Evolutionary conservation across 64 coral and sea anemone species (phyloP), one percentile per base, ranked within the genome.

Genomic region (Trachythela sp.): DNA sequence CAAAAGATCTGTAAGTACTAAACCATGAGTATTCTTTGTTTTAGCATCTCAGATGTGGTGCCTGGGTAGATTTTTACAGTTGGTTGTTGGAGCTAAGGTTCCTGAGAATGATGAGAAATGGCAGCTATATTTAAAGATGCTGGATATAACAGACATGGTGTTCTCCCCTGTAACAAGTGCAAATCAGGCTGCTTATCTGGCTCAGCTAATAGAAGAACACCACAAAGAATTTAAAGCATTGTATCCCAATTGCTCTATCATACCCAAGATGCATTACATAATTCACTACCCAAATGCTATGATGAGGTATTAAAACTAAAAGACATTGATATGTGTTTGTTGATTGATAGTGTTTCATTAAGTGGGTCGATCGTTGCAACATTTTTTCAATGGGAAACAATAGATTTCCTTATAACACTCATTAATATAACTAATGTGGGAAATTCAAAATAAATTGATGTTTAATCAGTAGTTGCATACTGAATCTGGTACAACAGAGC

Each of bases 201-300:
- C 76, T 32, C 88, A 54, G 2, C 13, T 95, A 10, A 90, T 92
- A 24, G 50, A 84, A 77, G 91, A 95, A 37, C 88, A 90, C 31
- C 85, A 89, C 32, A 36, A 2, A 0, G 58, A 70, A 83, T 95
- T 95, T 91, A 72, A 72, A 26, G 32, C 40, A 9, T 26, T 90
- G 11, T 95, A 93, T 87, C 91, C 91, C 13, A 32, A 83, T 51
- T 48, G 48, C 13, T 91, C 91, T 26, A 45, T 95, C 17, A 95
- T 93, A 11, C 94, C 94, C 38, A 89, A 93, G 84, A 95, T 92
- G 94, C 94, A 92, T 45, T 92, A 95, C 84, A 92, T 95, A 85
- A 43, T 95, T 0, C 90, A 95, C 75, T 95, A 95, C 85, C 90
- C 90, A 11, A 83, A 48, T 14, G 89, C 90, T 54, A 95, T 95